Conservation (phyloP, 2,888 invertebrate species). For the Tridacna gigas region DNA sequence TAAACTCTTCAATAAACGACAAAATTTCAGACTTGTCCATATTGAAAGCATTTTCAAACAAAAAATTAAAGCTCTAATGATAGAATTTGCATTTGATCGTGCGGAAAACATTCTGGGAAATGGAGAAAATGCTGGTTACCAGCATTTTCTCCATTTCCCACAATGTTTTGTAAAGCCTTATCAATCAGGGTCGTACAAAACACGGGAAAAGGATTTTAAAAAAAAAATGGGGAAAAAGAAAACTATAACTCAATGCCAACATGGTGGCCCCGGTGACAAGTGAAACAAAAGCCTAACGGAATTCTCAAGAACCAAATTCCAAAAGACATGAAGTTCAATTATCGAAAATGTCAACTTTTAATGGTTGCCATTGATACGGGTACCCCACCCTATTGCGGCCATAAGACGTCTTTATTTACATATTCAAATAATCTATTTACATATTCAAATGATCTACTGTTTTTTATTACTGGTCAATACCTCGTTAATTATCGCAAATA, state of each 20-base stretch:
- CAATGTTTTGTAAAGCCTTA: too few relatives aligned
- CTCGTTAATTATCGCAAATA: slow-evolving; percentile 53
- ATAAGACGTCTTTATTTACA: slow-evolving; percentile 44
- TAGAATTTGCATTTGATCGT: too few relatives aligned
- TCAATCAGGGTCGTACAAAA: too few relatives aligned
- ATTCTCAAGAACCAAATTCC: slow-evolving; percentile 33
- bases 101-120: too few relatives aligned
- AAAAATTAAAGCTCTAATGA: too few relatives aligned
- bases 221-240: background rate
- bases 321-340: slow-evolving; percentile 27
- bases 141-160: too few relatives aligned
- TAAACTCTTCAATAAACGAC: too few relatives aligned
- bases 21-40: too few relatives aligned
- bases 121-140: too few relatives aligned
- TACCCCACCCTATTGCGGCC: slow-evolving; percentile 20
- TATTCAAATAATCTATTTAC: slow-evolving; percentile 60
- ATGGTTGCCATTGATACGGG: slow-evolving; percentile 29
- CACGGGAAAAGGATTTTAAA: too few relatives aligned
- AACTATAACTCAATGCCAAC: slow-evolving; percentile 44
- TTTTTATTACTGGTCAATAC: slow-evolving; percentile 60
- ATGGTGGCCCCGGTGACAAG: slow-evolving; percentile 29
- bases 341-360: slow-evolving; percentile 57
- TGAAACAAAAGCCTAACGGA: slow-evolving; percentile 59
- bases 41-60: too few relatives aligned
- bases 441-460: slow-evolving; percentile 55